Base-by-base conservation (phyloP, 2,113 vertebrate species). In the Salminus brasiliensis region DNA sequence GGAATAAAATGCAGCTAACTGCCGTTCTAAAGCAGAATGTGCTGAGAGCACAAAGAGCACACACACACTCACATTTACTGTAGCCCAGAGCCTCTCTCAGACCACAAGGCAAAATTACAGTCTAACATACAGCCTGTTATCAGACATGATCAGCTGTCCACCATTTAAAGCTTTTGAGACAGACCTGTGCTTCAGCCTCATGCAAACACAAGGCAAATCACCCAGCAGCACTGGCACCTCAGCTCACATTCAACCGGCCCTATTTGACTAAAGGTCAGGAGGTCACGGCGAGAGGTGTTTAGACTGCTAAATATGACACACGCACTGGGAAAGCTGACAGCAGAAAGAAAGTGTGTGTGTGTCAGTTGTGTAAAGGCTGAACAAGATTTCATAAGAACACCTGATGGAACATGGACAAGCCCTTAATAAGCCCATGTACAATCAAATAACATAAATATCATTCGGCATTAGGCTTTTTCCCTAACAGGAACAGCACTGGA, bases 171-270 rank as follows among this genome's bases (percentile, higher is more conserved):
- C 72, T 57, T 60, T 27, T 32, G 47, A 57, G 47, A 43, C 36
- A 68, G 65, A 5, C 49, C 34, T 57, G 63, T 41, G 2, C 29
- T 52, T 45, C 29, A 83, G 39, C 27, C 52, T n/a, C 29, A 90
- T 88, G 88, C 86, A 90, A 88, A 91, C 72, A 8, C 63, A 86
- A 55, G 75, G 73, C 83, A 87, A 91, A 91, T 83, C 16, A 36
- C 34, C 11, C 3, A 27, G 23, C 13, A 30, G 21, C 74, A 78
- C 62, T 36, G 69, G 49, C 6, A 63, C 30, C 25, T 65, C n/a
- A 65, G 65, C 12, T 71, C 32, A 18, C 68, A 88, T 88, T 79
- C 34, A 87, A 88, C 87, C 85, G 27, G 18, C 49, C 66, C 79
- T 3, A 55, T 83, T 80, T 82, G 62, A 69, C 53, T 83, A 78